Conservation (phyloP, 2,113 vertebrate species). For the Salvelinus fontinalis region DNA sequence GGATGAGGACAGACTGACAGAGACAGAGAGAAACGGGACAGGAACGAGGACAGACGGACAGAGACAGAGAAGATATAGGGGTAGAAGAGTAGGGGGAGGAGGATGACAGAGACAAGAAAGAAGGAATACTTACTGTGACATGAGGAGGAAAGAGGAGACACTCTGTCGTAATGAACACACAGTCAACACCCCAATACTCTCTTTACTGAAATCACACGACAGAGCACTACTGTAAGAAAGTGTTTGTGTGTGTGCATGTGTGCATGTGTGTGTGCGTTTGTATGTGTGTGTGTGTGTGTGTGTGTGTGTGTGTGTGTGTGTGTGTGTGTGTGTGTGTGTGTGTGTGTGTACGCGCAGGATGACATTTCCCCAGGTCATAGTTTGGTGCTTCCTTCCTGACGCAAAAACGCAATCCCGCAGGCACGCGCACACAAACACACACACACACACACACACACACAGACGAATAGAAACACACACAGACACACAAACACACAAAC, state of each 20-base stretch:
- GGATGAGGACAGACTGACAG: too few species aligned
- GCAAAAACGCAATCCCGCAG: too few species aligned
- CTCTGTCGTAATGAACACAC: not conserved
- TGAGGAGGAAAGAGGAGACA: slow-evolving; percentile 23
- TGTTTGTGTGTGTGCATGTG: slow-evolving; percentile 11
- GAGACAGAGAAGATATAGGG: too few species aligned
- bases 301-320: not conserved
- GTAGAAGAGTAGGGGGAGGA: too few species aligned
- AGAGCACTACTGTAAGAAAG: not conserved
- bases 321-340: slow-evolving; percentile 6
- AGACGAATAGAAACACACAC: not conserved
- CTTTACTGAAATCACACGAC: slow-evolving; percentile 4
- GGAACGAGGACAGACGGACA: too few species aligned
- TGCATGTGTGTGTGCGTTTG: slow-evolving; percentile 1
- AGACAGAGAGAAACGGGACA: too few species aligned
- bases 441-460: not conserved
- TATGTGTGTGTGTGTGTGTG: too few species aligned
- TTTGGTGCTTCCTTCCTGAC: slow-evolving; percentile 4
- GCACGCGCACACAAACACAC: too few species aligned
- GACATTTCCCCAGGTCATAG: not conserved
- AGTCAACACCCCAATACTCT: not conserved
- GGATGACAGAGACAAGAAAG: not conserved
- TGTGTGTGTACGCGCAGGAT: not conserved
- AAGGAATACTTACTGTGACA: slow-evolving; percentile 68
- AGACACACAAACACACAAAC: not conserved